phyloP scores from a whole-genome alignment of 2,113 vertebrate species.

The Aphelocoma coerulescens region DNA sequence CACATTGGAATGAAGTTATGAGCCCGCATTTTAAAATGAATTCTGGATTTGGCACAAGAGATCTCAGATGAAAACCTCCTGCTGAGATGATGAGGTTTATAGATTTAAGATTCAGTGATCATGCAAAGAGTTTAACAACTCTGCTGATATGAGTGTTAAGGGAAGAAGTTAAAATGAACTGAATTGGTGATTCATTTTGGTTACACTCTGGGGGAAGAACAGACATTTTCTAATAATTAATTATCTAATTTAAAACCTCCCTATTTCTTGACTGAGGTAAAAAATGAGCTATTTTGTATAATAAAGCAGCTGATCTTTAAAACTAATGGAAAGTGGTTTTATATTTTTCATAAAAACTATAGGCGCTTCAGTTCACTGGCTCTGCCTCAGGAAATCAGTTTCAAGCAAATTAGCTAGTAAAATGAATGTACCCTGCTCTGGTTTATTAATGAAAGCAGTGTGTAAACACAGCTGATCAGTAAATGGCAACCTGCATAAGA shows the following conservation, averaged over 20 bases:
- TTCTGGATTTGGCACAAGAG: neutral
- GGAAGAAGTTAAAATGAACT: constrained; percentile 56
- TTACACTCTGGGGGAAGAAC: neutral
- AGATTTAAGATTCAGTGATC: constrained; percentile 51
- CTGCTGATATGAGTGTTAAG: constrained; percentile 28
- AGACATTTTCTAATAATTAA: constrained; percentile 61
- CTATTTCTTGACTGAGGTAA: constrained; percentile 24
- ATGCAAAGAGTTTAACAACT: constrained; percentile 44
- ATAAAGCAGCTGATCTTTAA: constrained; percentile 51
- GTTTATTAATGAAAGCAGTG: constrained; percentile 1
- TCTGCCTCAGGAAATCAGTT: constrained; percentile 20
- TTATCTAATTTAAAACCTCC: constrained; percentile 49
- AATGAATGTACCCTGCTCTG: neutral
- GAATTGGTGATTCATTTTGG: constrained; percentile 51
- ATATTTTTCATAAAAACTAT: constrained; percentile 5
- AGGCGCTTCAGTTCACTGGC: neutral
- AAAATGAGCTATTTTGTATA: constrained; percentile 47
- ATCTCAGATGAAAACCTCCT: constrained; percentile 21
- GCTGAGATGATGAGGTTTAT: constrained; percentile 31
- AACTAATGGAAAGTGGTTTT: constrained; percentile 26
- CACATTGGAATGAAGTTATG: neutral
- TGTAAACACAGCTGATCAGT: constrained; percentile 4
- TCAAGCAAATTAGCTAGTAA: constrained; percentile 1
- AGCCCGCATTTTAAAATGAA: constrained; percentile 15
- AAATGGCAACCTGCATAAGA: neutral